A percentile compares a stretch with the other conserved stretches of the same genome.
Evolutionary conservation across 2,113 vertebrate genomes (phyloP).

Genomic region (Glaucomys volans): DNA sequence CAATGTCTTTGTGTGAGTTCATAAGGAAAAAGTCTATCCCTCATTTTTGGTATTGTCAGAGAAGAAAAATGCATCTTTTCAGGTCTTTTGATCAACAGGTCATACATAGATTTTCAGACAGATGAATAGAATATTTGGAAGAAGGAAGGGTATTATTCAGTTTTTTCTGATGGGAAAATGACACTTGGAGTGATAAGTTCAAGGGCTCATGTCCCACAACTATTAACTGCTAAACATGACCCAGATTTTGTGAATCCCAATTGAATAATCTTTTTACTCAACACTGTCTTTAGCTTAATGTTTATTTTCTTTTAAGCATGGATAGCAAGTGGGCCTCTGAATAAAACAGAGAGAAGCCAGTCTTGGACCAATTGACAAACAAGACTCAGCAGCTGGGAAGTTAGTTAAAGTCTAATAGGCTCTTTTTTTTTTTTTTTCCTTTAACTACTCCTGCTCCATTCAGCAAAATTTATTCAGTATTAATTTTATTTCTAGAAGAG

Average conservation of each 20-base stretch:
- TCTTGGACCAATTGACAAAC: constrained; percentile 64
- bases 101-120: neutral
- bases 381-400: constrained; percentile 53
- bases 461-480: constrained; percentile 11
- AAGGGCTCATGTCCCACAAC: constrained; percentile 65
- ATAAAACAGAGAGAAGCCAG: constrained; percentile 60
- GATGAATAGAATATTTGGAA: constrained; percentile 39
- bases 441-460: neutral
- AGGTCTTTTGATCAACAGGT: constrained; percentile 44
- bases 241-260: constrained; percentile 75
- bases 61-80: neutral
- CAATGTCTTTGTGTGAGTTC: constrained; percentile 76
- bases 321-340: constrained; percentile 52
- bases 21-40: neutral
- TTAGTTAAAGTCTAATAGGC: constrained; percentile 32
- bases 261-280: constrained; percentile 72
- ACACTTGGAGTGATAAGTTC: constrained; percentile 61
- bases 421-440: constrained; percentile 20
- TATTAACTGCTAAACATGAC: constrained; percentile 69
- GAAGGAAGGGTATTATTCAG: constrained; percentile 50
- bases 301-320: constrained; percentile 74
- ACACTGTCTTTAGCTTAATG: constrained; percentile 67
- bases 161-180: constrained; percentile 79
- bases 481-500: constrained; percentile 52
- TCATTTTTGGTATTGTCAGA: neutral